These are phyloP conservation scores for Enteromius mattozi DNA, from an alignment of 2,797 vertebrate genomes.

Conservation along the genomic window DNA sequence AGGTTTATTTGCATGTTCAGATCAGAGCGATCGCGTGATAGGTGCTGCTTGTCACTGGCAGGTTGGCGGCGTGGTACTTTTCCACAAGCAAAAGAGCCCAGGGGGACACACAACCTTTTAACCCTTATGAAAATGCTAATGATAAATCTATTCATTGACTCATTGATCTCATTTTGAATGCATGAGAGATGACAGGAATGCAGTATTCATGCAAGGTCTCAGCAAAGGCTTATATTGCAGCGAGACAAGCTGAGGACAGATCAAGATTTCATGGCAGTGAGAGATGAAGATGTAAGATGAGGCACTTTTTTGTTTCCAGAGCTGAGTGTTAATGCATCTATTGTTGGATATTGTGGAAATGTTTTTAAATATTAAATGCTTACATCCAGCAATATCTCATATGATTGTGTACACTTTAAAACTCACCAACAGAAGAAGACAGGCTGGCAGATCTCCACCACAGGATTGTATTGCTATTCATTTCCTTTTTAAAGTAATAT, in stretches of 20 bases:
- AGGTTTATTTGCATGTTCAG: conserved; percentile 49
- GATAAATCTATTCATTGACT: conserved; percentile 56
- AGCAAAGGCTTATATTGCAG: conserved; percentile 45
- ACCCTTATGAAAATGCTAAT: conserved; percentile 57
- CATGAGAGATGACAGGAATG: conserved; percentile 45
- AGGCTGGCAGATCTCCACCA: conserved; percentile 26
- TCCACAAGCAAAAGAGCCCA: conserved; percentile 30
- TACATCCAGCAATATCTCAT: conserved; percentile 35
- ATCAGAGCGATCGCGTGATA: conserved; percentile 21
- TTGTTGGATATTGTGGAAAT: conserved; percentile 22
- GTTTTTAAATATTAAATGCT: conserved; percentile 40
- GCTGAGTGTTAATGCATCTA: conserved; percentile 1
- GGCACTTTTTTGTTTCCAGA: conserved; percentile 27
- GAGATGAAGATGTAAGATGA: conserved; percentile 32
- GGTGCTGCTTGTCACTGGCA: conserved; percentile 20
- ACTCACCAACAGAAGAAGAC: conserved; percentile 12
- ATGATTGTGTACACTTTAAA: neutral
- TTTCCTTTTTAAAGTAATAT: conserved; percentile 18
- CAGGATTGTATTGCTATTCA: conserved; percentile 13
- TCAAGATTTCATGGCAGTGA: conserved; percentile 41
- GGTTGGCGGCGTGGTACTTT: conserved; percentile 9
- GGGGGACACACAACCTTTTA: conserved; percentile 39
- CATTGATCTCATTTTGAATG: conserved; percentile 47
- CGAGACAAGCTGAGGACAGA: conserved; percentile 12
- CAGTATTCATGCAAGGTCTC: conserved; percentile 54